Evolutionary conservation across 2,113 vertebrate species (phyloP).

Genomic region (Leucosticte australis): DNA sequence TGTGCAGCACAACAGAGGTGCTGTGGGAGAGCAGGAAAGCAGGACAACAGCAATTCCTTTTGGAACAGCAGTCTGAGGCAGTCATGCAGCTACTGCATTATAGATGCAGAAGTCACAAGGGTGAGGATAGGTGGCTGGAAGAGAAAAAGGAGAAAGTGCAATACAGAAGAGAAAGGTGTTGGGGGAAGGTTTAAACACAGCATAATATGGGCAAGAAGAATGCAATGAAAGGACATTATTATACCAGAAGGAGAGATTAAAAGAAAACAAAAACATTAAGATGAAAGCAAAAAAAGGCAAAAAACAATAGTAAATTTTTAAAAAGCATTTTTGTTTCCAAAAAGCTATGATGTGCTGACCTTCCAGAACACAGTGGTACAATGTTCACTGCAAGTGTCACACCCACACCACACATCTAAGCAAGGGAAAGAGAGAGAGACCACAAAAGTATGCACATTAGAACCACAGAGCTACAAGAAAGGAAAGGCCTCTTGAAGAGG

Average conservation of each 20-base stretch:
- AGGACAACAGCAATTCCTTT: background rate
- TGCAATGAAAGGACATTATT: fast-evolving
- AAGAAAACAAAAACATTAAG: background rate
- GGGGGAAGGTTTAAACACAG: background rate
- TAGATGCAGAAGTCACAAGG: background rate
- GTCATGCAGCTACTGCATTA: background rate
- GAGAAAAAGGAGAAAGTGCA: background rate
- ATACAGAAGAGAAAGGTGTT: background rate
- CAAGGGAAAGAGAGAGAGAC: background rate
- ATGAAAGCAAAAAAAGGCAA: background rate
- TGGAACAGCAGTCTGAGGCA: background rate
- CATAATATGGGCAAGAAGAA: background rate
- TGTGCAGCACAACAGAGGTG: background rate
- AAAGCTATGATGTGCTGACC: background rate
- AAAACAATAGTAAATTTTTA: background rate
- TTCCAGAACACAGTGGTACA: background rate
- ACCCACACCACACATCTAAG: background rate
- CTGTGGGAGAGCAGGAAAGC: background rate
- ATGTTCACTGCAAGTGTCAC: background rate
- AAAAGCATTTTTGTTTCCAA: background rate
- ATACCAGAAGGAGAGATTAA: background rate
- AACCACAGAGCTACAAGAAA: background rate
- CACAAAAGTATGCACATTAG: background rate
- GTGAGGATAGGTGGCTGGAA: background rate
- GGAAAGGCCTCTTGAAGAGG: background rate